These are phyloP conservation scores for Archocentrus centrarchus DNA, from an alignment of 2,113 vertebrate species.

Conservation along the genomic window DNA sequence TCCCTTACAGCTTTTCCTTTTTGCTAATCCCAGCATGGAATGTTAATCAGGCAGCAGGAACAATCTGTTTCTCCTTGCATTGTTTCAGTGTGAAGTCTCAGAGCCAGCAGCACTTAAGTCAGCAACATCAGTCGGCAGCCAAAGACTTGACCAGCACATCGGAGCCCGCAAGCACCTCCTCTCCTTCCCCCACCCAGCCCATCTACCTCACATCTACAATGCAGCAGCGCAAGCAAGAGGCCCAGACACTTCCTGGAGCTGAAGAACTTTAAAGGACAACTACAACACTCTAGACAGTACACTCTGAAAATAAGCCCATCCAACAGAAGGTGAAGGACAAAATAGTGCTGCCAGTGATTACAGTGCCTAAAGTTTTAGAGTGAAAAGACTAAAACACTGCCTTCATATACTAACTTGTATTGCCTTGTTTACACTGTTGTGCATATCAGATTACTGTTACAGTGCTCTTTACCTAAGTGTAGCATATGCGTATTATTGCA, in stretches of 20 bases:
- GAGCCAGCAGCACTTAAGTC: conserved; percentile 73
- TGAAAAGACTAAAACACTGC: conserved; percentile 45
- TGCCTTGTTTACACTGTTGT: conserved; percentile 38
- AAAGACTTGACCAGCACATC: conserved; percentile 88
- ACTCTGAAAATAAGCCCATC: conserved; percentile 74
- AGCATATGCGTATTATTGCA: conserved; percentile 45
- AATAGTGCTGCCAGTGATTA: conserved; percentile 17
- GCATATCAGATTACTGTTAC: conserved; percentile 42
- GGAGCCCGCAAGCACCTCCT: conserved; percentile 65
- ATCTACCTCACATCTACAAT: conserved; percentile 89
- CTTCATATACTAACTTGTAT: conserved; percentile 34
- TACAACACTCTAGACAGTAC: conserved; percentile 97
- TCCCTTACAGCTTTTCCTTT: neutral
- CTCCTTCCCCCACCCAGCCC: conserved; percentile 88
- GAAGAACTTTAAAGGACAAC: conserved; percentile 99
- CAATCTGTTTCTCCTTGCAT: conserved; percentile 12
- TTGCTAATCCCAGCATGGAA: conserved; percentile 49
- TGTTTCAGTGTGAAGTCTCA: conserved; percentile 74
- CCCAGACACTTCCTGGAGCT: conserved; percentile 95
- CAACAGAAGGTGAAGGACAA: neutral
- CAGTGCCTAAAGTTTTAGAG: conserved; percentile 43
- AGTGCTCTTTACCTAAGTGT: conserved; percentile 28
- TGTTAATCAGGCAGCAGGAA: conserved; percentile 42
- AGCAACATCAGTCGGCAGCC: conserved; percentile 91
- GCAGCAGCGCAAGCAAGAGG: conserved; percentile 93